Percentiles rank a stretch among this genome's conserved stretches.
phyloP scores from a whole-genome alignment of 2,797 vertebrate genomes.

The Sebastolobus alascanus region DNA sequence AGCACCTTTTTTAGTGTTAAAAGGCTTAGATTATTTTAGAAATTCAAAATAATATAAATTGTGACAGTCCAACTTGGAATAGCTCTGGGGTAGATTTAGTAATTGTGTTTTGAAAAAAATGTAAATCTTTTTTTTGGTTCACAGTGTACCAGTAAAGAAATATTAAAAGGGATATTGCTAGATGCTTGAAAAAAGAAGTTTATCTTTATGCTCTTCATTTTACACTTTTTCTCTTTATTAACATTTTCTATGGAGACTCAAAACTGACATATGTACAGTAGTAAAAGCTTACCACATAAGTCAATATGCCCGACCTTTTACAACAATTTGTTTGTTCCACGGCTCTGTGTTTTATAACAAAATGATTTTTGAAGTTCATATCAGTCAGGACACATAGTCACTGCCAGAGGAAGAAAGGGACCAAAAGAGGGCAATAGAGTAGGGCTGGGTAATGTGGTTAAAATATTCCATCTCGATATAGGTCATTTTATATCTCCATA shows the following conservation, averaged over 20 bases:
- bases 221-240: neutral
- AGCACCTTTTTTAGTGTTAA: conserved; percentile 18
- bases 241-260: neutral
- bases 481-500: too few species aligned
- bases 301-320: neutral
- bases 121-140: neutral
- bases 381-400: neutral
- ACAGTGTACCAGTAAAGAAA: conserved; percentile 10
- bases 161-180: conserved; percentile 9
- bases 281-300: neutral
- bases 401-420: conserved; percentile 5
- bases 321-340: neutral
- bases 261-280: neutral
- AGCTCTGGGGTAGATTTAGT: conserved; percentile 21
- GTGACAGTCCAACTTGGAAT: conserved; percentile 6
- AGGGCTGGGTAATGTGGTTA: too few species aligned
- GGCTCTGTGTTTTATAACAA: neutral
- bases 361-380: neutral
- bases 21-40: conserved; percentile 30
- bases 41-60: conserved; percentile 32
- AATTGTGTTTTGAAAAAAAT: conserved; percentile 23
- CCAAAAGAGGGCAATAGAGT: neutral
- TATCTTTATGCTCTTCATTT: conserved; percentile 3
- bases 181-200: conserved; percentile 2
- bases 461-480: too few species aligned